Percentiles rank a stretch among this genome's conserved stretches.
These are phyloP conservation scores for Pangasius mekongensis DNA, from an alignment of 2,797 vertebrate species.

Conservation along the genomic window DNA sequence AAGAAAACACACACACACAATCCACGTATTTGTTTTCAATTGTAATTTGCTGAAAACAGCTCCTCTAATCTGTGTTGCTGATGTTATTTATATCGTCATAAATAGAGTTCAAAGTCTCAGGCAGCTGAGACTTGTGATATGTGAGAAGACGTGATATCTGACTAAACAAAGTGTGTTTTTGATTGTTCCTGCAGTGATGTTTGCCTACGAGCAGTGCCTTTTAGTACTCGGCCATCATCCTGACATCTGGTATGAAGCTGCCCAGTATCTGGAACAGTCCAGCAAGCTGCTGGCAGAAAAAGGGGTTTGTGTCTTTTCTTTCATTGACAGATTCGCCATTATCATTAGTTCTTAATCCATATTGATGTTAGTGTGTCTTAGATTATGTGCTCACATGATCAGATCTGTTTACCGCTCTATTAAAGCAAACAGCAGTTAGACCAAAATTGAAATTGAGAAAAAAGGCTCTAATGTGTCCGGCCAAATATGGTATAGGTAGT, in stretches of 20 bases:
- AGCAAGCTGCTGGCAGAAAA: constrained; percentile 98
- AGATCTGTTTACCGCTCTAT: not conserved
- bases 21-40: not conserved
- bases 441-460: not conserved
- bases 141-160: not conserved
- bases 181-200: constrained; percentile 86
- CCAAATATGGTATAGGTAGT: not conserved
- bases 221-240: constrained; percentile 97
- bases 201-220: constrained; percentile 98
- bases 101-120: not conserved
- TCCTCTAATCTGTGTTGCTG: not conserved
- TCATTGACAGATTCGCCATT: not conserved
- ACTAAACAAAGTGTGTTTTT: constrained; percentile 27
- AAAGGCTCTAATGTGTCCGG: not conserved
- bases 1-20: not conserved
- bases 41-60: not conserved
- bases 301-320: constrained; percentile 80
- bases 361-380: not conserved
- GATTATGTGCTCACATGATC: not conserved
- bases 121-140: too few species aligned
- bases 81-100: not conserved
- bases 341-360: not conserved
- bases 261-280: constrained; percentile 97
- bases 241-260: constrained; percentile 98
- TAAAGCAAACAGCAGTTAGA: not conserved